A percentile compares a stretch with the other conserved stretches of the same genome.
phyloP scores from a whole-genome alignment of 2,113 vertebrate genomes.

The Oryzias melastigma region DNA sequence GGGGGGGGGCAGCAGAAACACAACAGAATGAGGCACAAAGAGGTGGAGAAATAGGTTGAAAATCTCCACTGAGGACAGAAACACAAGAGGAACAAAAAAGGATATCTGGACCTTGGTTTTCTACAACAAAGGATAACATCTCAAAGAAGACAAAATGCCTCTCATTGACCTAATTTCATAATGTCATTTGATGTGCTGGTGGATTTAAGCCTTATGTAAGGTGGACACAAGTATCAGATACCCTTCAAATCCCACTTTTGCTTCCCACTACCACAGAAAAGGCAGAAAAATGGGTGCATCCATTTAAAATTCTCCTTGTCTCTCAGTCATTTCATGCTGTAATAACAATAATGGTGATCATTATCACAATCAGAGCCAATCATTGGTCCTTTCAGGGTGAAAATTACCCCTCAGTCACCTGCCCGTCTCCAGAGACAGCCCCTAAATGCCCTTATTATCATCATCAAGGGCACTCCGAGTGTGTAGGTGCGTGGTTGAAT shows the following conservation, averaged over 20 bases:
- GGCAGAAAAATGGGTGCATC: conserved; percentile 16
- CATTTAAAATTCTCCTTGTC: conserved; percentile 55
- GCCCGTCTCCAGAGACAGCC: conserved; percentile 67
- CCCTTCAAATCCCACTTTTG: conserved; percentile 12
- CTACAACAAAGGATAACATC: conserved; percentile 14
- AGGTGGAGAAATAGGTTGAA: neutral
- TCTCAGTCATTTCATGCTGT: conserved; percentile 62
- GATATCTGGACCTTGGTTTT: conserved; percentile 24
- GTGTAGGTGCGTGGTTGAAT: conserved; percentile 18
- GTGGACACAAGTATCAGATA: conserved; percentile 4
- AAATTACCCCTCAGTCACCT: conserved; percentile 77
- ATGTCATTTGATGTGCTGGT: neutral
- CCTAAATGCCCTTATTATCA: conserved; percentile 76
- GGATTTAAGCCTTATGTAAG: conserved; percentile 4
- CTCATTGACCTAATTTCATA: neutral
- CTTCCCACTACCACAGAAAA: conserved; percentile 18
- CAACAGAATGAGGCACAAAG: neutral
- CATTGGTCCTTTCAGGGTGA: conserved; percentile 74
- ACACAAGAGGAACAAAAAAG: neutral
- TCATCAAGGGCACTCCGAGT: conserved; percentile 71
- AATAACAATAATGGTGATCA: conserved; percentile 75
- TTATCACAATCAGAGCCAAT: conserved; percentile 77
- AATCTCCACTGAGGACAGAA: neutral
- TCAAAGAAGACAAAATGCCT: conserved; percentile 8
- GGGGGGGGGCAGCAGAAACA: neutral